Evolutionary conservation across 1,140 invertebrate genomes (phyloP).

Genomic region (Sinonovacula constricta): DNA sequence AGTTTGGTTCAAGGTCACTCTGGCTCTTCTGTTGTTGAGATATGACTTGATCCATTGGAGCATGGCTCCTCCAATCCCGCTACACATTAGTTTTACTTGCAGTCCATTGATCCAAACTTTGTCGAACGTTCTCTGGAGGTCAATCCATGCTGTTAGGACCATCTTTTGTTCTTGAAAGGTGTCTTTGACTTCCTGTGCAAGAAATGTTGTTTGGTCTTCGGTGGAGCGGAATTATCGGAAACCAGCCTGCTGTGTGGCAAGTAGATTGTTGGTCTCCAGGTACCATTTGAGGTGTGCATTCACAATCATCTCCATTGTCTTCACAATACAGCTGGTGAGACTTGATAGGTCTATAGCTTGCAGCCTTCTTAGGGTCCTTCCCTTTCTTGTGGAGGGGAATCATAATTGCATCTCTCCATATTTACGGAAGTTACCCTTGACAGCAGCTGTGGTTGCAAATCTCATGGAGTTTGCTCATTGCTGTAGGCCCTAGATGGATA

Average conservation of each 20-base stretch:
- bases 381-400: neutral
- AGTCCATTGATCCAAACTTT: no score
- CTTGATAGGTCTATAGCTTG: slow-evolving; percentile 6
- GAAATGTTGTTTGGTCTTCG: no score
- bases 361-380: no score
- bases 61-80: slow-evolving; percentile 1
- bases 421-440: neutral
- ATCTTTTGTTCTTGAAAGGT: no score
- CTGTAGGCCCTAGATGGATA: no score
- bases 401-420: neutral
- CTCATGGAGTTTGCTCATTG: no score
- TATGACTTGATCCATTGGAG: no score
- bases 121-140: neutral
- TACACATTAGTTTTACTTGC: neutral
- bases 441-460: neutral
- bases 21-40: no score
- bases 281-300: neutral
- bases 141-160: no score
- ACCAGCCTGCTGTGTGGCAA: neutral
- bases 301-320: slow-evolving; percentile 5
- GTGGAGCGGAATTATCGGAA: slow-evolving; percentile 1
- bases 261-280: slow-evolving; percentile 4
- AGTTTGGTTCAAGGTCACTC: no score
- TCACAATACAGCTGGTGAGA: slow-evolving; percentile 6
- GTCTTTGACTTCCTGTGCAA: no score